Evolutionary conservation across 2,113 vertebrate species (phyloP), one percentile per base, ranked within the genome.

Genomic region (Dunckerocampus dactyliophorus): DNA sequence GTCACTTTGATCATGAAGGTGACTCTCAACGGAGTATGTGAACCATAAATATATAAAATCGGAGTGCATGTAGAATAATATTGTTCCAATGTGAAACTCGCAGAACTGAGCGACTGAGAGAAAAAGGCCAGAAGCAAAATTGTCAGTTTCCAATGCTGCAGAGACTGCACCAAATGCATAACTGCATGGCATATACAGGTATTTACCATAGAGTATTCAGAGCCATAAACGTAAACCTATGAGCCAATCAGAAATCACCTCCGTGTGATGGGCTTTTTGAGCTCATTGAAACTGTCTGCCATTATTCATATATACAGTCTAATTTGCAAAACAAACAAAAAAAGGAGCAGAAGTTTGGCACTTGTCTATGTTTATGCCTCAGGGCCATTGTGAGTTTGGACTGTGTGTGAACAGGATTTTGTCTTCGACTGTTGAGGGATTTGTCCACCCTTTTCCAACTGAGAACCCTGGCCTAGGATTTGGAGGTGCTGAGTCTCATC

Each of bases 401-500:
- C 50, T 8, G 21, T 63, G 45, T 59, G 51, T 61, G 54, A 20
- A 16, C 62, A 28, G 62, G 57, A 21, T 16, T 49, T 34, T 60
- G 47, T 54, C 20, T 6, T n/a, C 37, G 5, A 28, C 24, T 2
- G 47, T 54, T 60, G 59, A 3, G 43, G 17, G 56, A 47, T 60
- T 67, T 59, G 42, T 64, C 24, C 31, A 11, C n/a, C n/a, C 22
- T 55, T n/a, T n/a, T n/a, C n/a, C n/a, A n/a, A n/a, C n/a, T n/a
- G n/a, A n/a, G n/a, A n/a, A n/a, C n/a, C n/a, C n/a, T n/a, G n/a
- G n/a, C n/a, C n/a, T n/a, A n/a, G n/a, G n/a, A n/a, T n/a, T n/a
- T n/a, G n/a, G n/a, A n/a, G n/a, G n/a, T n/a, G n/a, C n/a, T n/a
- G n/a, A n/a, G n/a, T n/a, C n/a, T n/a, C n/a, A n/a, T n/a, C n/a